These are phyloP conservation scores for Crocidura indochinensis DNA, from an alignment of 2,797 vertebrate genomes.

Conservation along the genomic window DNA sequence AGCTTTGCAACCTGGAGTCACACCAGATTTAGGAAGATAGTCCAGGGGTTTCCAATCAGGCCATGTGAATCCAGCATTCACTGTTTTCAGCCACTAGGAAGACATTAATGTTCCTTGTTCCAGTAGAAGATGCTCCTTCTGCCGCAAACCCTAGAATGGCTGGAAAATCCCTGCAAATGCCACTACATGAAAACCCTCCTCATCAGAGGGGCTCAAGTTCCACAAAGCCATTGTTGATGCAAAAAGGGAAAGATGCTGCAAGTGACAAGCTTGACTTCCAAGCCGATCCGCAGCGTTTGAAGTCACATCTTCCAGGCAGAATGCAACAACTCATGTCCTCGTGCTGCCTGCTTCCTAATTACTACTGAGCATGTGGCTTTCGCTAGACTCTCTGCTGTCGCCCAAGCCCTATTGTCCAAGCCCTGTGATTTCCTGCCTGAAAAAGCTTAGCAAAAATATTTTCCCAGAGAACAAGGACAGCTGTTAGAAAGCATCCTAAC, in stretches of 20 bases:
- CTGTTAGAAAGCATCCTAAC: conserved; percentile 72
- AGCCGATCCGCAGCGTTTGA: background rate
- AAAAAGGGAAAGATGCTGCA: conserved; percentile 52
- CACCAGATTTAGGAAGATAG: background rate
- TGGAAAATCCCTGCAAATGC: background rate
- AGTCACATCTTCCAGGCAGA: conserved; percentile 69
- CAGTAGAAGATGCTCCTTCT: background rate
- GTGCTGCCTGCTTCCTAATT: conserved; percentile 57
- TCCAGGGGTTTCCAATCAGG: background rate
- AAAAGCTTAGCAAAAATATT: conserved; percentile 77
- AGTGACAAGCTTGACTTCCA: conserved; percentile 52
- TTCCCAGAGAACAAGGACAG: conserved; percentile 79
- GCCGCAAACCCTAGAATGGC: conserved; percentile 28
- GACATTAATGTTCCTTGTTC: background rate
- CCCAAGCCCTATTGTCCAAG: conserved; percentile 46
- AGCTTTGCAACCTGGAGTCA: background rate
- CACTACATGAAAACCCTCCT: background rate
- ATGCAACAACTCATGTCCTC: conserved; percentile 26
- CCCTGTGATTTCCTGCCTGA: conserved; percentile 62
- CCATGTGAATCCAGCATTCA: no score
- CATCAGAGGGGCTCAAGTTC: background rate
- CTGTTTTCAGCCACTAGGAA: background rate
- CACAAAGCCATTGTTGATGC: background rate
- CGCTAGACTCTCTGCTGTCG: conserved; percentile 54
- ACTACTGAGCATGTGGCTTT: conserved; percentile 55